phyloP scores from a whole-genome alignment of 2,113 vertebrate genomes.

The Brachyhypopomus occidentalis region DNA sequence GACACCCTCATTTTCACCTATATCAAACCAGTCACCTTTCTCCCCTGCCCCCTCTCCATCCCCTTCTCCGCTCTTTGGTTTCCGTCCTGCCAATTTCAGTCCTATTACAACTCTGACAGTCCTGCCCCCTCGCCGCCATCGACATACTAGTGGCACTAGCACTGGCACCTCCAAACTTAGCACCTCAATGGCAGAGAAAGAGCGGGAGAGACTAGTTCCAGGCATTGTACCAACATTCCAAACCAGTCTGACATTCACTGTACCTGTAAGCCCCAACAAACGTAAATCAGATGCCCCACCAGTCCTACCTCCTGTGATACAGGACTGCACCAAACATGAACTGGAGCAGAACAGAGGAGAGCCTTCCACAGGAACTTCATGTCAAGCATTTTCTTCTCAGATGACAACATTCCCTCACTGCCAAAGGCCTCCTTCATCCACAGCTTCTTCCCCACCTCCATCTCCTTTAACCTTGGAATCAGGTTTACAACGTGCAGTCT shows the following conservation, averaged over 20 bases:
- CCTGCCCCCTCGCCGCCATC: conserved; percentile 72
- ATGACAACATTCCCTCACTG: conserved; percentile 73
- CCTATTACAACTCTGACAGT: conserved; percentile 85
- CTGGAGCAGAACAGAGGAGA: conserved; percentile 60
- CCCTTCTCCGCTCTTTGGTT: conserved; percentile 87
- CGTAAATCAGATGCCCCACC: conserved; percentile 76
- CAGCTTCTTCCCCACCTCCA: conserved; percentile 72
- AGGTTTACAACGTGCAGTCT: conserved; percentile 76
- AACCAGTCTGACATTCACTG: conserved; percentile 88
- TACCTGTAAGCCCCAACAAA: conserved; percentile 88
- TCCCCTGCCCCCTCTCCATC: conserved; percentile 88
- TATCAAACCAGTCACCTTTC: conserved; percentile 91
- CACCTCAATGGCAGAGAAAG: conserved; percentile 63
- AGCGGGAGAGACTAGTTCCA: conserved; percentile 81
- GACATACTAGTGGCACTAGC: conserved; percentile 80
- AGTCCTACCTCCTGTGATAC: conserved; percentile 62
- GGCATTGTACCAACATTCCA: conserved; percentile 82
- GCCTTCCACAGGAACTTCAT: conserved; percentile 63
- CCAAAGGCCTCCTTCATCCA: conserved; percentile 67
- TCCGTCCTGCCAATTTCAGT: conserved; percentile 88
- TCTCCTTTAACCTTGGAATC: conserved; percentile 80
- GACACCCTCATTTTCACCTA: conserved; percentile 87
- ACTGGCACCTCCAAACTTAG: conserved; percentile 45
- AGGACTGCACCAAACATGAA: conserved; percentile 74
- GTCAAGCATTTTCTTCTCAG: conserved; percentile 80